Evolutionary conservation across 2,797 vertebrate genomes (phyloP), one percentile per base, ranked within the genome.

Genomic region (Muraenolepis orangiensis): DNA sequence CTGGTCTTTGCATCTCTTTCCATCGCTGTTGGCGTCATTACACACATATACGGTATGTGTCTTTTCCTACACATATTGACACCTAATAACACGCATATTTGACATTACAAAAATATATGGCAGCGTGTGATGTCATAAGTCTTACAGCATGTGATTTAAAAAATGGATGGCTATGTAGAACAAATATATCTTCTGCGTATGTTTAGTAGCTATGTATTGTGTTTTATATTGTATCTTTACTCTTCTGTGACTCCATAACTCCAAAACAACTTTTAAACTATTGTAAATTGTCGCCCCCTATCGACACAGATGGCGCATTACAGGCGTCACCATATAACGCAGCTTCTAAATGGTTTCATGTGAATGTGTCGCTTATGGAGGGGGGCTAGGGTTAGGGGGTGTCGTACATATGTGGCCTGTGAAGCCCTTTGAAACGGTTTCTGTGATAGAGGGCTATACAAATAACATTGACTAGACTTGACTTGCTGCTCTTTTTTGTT

Each of bases 11-110:
- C 71, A 10, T 32, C 85, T 81, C 30, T 86, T 46, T 86, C 84
- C n/a, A 67, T 82, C 13, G 69, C n/a, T 4, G 61, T 85, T 57
- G 81, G 77, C 29, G 13, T 87, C 3, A 46, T 66, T 18, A 81
- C 69, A 61, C 79, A 76, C 23, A 29, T 23, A 36, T n/a, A 57
- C 1, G 89, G 91, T 93, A 74, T 85, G 88, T 74, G 1, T 8
- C 66, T 28, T 12, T 66, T 13, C 7, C 18, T 7, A 57, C 51
- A 23, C 51, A 23, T 57, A 7, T 57, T 34, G 3, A n/a, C 20
- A 23, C 51, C n/a, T n/a, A 2, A 7, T 23, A 23, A n/a, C 18
- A n/a, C n/a, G 51, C 51, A 23, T 23, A 57, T 57, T 8, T 23
- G n/a, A 11, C n/a, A 23, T 10, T 57, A 7, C 1, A 8, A 57